A percentile compares a stretch with the other conserved stretches of the same genome.
Conservation (phyloP, 2,113 vertebrate genomes). For the Thinocorus orbignyianus region DNA sequence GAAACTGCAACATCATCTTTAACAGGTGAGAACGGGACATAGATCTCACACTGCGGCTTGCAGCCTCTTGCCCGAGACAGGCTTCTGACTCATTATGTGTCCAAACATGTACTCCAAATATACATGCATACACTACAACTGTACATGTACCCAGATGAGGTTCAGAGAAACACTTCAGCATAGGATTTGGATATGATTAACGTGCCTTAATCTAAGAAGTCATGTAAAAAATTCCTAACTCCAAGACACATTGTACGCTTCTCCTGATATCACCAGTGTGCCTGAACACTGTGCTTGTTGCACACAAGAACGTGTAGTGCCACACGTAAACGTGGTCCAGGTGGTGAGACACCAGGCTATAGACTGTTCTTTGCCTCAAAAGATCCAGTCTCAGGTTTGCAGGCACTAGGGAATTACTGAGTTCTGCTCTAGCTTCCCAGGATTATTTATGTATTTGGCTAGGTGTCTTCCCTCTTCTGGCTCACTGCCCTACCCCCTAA, state of each 20-base stretch:
- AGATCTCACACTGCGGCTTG: not conserved
- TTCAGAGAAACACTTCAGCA: not conserved
- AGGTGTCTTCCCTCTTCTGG: slow-evolving; percentile 46
- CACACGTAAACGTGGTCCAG: not conserved
- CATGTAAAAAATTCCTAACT: not conserved
- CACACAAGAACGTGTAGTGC: not conserved
- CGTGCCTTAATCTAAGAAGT: not conserved
- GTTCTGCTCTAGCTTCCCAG: not conserved
- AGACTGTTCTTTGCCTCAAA: not conserved
- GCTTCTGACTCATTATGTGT: not conserved
- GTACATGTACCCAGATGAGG: not conserved
- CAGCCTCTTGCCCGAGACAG: not conserved
- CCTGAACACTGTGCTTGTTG: not conserved
- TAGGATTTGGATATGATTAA: not conserved
- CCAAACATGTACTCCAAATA: not conserved
- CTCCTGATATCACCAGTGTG: not conserved
- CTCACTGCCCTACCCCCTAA: slow-evolving; percentile 33
- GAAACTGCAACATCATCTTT: not conserved
- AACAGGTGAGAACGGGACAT: not conserved
- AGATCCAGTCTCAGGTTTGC: not conserved
- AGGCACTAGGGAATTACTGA: not conserved
- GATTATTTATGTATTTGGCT: slow-evolving; percentile 51
- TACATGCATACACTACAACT: not conserved
- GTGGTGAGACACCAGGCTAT: not conserved
- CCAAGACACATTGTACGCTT: not conserved